Conservation (phyloP, 1,140 invertebrate species). For the Micrasema longulum region DNA sequence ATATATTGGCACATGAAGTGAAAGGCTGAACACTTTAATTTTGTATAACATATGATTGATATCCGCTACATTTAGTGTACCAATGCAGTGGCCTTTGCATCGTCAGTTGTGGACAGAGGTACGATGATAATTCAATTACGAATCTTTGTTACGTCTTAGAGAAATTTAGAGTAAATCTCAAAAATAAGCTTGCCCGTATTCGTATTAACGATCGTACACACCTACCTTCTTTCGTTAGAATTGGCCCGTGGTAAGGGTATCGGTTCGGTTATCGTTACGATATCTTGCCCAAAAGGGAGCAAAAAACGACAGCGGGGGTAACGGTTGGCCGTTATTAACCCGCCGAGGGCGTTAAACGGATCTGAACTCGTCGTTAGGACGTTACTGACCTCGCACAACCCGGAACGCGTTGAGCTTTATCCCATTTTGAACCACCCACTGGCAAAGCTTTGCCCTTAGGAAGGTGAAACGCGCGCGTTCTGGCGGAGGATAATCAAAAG, state of each 20-base stretch:
- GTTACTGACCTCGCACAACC: slow-evolving; percentile 50
- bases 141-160: no score
- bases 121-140: no score
- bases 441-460: slow-evolving; percentile 12
- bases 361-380: slow-evolving; percentile 35
- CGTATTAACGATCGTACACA: no score
- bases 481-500: neutral
- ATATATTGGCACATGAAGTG: no score
- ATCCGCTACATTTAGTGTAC: no score
- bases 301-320: slow-evolving; percentile 31
- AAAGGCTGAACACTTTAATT: no score
- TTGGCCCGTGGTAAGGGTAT: no score
- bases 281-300: slow-evolving; percentile 29
- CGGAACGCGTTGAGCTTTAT: slow-evolving; percentile 44
- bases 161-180: no score
- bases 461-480: slow-evolving; percentile 24
- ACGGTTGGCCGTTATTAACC: slow-evolving; percentile 48
- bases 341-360: slow-evolving; percentile 27
- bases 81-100: no score
- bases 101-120: no score
- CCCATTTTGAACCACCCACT: slow-evolving; percentile 25
- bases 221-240: slow-evolving; percentile 10
- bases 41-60: no score
- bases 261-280: slow-evolving; percentile 26
- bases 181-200: no score